Conservation (phyloP, 1,140 invertebrate species). For the Saccostrea cuccullata region DNA sequence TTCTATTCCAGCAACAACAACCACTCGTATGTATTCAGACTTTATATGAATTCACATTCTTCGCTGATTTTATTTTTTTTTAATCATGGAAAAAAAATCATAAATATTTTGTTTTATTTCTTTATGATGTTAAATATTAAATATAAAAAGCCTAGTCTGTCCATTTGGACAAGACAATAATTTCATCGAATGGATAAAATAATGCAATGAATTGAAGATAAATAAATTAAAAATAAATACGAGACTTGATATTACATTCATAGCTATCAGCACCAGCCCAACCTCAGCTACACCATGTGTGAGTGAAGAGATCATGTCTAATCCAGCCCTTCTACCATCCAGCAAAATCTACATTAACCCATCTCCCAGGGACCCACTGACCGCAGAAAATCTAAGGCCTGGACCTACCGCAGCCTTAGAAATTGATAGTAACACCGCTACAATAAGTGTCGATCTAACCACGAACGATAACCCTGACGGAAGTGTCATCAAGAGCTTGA, state of each 20-base stretch:
- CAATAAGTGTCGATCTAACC: not conserved
- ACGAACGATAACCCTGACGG: not conserved
- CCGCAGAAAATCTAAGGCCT: not conserved
- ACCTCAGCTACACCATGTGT: conserved; percentile 7
- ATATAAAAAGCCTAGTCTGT: too few relatives aligned
- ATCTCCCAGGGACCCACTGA: not conserved
- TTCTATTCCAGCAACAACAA: too few relatives aligned
- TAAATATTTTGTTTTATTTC: too few relatives aligned
- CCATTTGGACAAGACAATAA: too few relatives aligned
- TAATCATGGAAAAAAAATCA: too few relatives aligned
- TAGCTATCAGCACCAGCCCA: not conserved
- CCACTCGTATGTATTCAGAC: too few relatives aligned
- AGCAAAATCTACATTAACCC: conserved; percentile 22
- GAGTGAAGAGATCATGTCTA: conserved; percentile 15
- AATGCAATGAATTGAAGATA: too few relatives aligned
- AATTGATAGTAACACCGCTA: not conserved
- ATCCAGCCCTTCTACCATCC: not conserved
- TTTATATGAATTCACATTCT: too few relatives aligned
- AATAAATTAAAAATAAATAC: too few relatives aligned
- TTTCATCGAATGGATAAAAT: too few relatives aligned
- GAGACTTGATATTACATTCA: not conserved
- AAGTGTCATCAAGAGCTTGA: not conserved
- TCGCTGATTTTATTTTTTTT: too few relatives aligned
- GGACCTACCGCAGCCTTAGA: not conserved
- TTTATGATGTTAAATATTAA: too few relatives aligned